Evolutionary conservation across 2,888 invertebrate species (phyloP).

Genomic region (Sturmia bella): DNA sequence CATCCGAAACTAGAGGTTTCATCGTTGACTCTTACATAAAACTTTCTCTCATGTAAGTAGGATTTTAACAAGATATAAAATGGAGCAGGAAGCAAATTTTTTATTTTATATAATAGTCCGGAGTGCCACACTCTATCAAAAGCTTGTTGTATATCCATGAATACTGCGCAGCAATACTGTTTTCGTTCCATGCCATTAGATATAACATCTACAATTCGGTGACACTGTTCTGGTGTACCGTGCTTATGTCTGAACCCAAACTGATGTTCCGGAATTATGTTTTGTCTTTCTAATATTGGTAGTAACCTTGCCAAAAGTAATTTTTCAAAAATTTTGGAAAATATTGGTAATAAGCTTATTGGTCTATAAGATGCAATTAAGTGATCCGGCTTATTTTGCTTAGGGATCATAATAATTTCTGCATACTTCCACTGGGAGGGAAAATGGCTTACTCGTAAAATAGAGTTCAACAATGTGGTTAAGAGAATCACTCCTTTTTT

Average conservation of each 20-base stretch:
- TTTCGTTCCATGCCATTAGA: not conserved
- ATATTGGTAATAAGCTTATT: slow-evolving; percentile 1
- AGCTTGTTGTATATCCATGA: slow-evolving; percentile 14
- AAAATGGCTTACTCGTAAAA: not conserved
- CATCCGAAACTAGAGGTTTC: not conserved
- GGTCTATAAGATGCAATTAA: slow-evolving; percentile 10
- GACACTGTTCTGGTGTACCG: slow-evolving; percentile 19
- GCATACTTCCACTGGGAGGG: not conserved
- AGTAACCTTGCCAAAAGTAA: not conserved
- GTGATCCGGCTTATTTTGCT: not conserved
- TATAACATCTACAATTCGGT: not conserved
- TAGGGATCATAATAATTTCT: slow-evolving; percentile 22
- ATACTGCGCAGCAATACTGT: slow-evolving; percentile 7
- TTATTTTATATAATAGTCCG: not conserved
- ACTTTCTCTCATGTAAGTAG: not conserved
- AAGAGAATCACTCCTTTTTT: slow-evolving; percentile 6
- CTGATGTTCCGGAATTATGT: slow-evolving; percentile 14
- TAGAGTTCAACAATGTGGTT: not conserved
- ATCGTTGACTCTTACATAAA: not conserved
- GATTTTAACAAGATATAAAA: not conserved
- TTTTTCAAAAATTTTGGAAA: not conserved
- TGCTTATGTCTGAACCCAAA: slow-evolving; percentile 13
- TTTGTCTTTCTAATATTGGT: not conserved
- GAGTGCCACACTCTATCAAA: not conserved
- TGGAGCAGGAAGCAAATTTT: not conserved